Conservation (phyloP, 2,797 vertebrate species). For the Anguilla obscura region DNA sequence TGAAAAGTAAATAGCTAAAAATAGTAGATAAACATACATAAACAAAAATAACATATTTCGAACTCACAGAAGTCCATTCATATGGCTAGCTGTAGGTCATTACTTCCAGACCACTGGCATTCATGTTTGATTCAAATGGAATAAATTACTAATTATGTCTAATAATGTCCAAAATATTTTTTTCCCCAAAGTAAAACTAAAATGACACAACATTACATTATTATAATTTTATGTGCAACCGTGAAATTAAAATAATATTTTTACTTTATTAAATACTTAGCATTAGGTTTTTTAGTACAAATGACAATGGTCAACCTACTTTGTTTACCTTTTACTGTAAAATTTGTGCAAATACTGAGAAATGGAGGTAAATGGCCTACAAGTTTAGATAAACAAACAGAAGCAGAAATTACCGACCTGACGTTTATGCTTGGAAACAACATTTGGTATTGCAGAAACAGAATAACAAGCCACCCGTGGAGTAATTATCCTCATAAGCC, state of each 20-base stretch:
- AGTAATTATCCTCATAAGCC: neutral
- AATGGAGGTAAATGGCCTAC: neutral
- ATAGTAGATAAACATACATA: neutral
- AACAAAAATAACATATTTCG: neutral
- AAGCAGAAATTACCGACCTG: neutral
- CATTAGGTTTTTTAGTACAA: neutral
- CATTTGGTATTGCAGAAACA: neutral
- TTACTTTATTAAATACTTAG: neutral
- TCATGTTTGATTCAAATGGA: neutral
- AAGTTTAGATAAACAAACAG: no score
- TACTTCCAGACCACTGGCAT: neutral
- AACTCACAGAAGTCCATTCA: neutral
- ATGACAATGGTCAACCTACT: neutral
- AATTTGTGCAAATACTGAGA: neutral
- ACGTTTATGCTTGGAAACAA: neutral
- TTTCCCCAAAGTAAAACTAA: no score
- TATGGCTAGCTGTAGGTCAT: conserved; percentile 6
- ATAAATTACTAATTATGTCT: neutral
- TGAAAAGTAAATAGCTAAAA: neutral
- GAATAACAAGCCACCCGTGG: neutral
- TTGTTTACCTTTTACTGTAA: neutral
- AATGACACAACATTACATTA: no score
- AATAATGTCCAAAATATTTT: no score
- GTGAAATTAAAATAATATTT: no score
- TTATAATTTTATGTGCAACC: no score